These are phyloP conservation scores for Pterophyllum scalare DNA, from an alignment of 2,113 vertebrate species.

Conservation along the genomic window DNA sequence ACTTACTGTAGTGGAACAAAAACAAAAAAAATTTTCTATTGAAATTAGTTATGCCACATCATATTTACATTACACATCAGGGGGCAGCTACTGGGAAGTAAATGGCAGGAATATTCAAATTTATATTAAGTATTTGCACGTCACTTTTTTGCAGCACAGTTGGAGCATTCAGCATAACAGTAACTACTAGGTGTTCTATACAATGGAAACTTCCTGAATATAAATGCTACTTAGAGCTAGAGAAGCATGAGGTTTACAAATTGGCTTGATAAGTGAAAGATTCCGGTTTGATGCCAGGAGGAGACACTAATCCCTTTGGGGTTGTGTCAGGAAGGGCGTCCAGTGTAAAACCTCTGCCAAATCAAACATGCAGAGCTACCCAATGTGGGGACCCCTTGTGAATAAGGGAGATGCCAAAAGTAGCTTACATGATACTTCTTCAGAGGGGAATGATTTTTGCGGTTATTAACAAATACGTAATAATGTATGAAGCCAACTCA, in stretches of 20 bases:
- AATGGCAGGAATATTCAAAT: background rate
- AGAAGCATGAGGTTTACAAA: background rate
- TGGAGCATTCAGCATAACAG: background rate
- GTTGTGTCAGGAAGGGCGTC: background rate
- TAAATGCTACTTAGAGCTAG: background rate
- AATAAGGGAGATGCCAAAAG: too few species aligned
- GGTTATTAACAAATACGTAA: background rate
- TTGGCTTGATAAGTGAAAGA: background rate
- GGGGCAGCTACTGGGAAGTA: background rate
- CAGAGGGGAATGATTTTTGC: background rate
- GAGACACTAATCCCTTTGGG: background rate
- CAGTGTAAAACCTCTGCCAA: background rate
- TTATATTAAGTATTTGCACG: conserved; percentile 14
- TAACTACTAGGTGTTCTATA: background rate
- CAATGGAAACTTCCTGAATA: background rate
- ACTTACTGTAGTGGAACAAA: background rate
- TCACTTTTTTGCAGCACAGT: conserved; percentile 3
- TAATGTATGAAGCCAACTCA: background rate
- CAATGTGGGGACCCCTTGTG: too few species aligned
- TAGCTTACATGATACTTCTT: background rate
- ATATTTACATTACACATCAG: background rate
- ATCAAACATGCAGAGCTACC: background rate
- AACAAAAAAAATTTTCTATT: background rate
- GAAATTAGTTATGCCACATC: background rate
- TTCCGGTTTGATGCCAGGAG: background rate